Evolutionary conservation across 1,140 invertebrate species (phyloP).

Genomic region (Akabosia matsudoensis): DNA sequence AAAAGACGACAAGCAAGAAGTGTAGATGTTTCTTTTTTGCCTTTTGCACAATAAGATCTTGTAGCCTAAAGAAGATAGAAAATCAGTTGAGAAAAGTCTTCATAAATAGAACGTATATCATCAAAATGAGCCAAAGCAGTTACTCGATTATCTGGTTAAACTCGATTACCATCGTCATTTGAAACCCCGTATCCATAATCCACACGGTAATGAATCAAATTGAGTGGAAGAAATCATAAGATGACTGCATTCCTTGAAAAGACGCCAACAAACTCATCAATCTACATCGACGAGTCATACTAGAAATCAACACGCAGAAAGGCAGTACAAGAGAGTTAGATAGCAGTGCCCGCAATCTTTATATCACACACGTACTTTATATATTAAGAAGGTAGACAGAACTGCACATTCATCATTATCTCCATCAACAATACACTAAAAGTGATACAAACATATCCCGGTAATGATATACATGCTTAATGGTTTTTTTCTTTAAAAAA

Average conservation of each 20-base stretch:
- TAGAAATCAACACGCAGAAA: not conserved
- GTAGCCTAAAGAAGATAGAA: too few species aligned
- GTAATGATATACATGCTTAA: not conserved
- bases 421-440: not conserved
- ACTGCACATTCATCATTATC: not conserved
- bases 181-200: not conserved
- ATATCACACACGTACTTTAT: not conserved
- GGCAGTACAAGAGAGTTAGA: not conserved
- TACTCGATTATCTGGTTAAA: not conserved
- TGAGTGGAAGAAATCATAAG: conserved; percentile 44
- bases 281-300: conserved; percentile 44
- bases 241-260: conserved; percentile 46
- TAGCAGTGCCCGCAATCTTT: not conserved
- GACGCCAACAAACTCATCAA: conserved; percentile 49
- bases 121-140: not conserved
- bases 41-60: too few species aligned
- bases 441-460: not conserved
- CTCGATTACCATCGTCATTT: not conserved
- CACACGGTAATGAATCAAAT: conserved; percentile 45
- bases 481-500: not conserved
- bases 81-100: too few species aligned
- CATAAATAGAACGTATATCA: not conserved
- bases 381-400: not conserved
- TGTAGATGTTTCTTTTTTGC: too few species aligned
- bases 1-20: too few species aligned